phyloP scores from a whole-genome alignment of 2,113 vertebrate genomes.

The Mungos mungo region DNA sequence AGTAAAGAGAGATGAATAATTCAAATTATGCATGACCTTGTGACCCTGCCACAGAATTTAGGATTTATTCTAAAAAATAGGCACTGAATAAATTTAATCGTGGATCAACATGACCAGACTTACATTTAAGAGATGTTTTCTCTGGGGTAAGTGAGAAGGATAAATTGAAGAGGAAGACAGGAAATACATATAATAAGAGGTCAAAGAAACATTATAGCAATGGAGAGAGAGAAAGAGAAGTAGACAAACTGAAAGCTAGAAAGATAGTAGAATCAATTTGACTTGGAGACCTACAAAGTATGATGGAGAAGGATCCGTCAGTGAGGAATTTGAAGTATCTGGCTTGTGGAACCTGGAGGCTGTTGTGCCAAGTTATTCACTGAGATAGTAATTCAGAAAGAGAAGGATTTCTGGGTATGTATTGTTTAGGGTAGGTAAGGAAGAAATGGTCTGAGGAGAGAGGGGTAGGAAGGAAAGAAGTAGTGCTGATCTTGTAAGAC shows the following conservation, averaged over 20 bases:
- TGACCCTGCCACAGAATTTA: background rate
- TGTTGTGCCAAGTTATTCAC: background rate
- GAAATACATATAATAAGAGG: background rate
- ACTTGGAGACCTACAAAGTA: background rate
- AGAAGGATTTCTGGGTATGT: background rate
- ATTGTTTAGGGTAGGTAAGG: background rate
- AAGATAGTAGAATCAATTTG: background rate
- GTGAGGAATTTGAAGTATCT: background rate
- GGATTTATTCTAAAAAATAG: background rate
- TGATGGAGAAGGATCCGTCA: background rate
- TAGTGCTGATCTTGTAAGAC: accelerated
- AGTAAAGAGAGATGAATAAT: background rate
- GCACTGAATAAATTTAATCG: background rate
- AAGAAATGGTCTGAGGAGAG: background rate
- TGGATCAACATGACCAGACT: background rate
- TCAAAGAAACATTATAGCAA: background rate
- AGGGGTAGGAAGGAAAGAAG: background rate
- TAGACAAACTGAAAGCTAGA: background rate
- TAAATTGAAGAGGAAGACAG: background rate
- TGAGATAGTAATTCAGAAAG: background rate
- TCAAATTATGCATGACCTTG: background rate
- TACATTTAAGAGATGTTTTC: background rate
- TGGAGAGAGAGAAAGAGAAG: background rate
- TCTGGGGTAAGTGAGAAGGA: background rate
- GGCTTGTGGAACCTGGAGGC: background rate